Conservation (phyloP, 2,113 vertebrate genomes). For the Thermophis baileyi region DNA sequence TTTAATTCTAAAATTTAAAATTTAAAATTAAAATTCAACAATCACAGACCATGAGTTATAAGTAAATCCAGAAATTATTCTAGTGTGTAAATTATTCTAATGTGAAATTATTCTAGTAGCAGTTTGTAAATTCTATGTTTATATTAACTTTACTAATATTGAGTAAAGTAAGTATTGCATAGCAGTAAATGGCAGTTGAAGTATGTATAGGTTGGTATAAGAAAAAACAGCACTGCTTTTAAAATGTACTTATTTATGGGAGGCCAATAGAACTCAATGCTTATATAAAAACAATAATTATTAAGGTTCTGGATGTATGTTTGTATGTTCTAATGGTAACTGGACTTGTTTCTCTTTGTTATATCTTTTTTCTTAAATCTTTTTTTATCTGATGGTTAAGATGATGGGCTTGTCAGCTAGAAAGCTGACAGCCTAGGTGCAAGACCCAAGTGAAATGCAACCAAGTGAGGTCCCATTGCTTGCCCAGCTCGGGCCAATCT, state of each 20-base stretch:
- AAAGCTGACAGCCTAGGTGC: neutral
- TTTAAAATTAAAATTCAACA: neutral
- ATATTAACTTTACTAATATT: neutral
- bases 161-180: neutral
- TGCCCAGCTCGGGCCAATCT: neutral
- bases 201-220: neutral
- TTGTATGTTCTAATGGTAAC: neutral
- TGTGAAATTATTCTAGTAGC: neutral
- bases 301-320: neutral
- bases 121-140: neutral
- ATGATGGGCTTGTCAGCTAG: neutral
- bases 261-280: neutral
- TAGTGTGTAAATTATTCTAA: neutral
- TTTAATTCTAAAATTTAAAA: neutral
- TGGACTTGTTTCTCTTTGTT: neutral
- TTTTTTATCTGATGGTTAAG: neutral
- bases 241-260: neutral
- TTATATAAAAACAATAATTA: neutral
- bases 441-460: neutral
- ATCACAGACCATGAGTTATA: neutral
- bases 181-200: neutral
- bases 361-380: neutral
- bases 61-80: neutral
- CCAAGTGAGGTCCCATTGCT: neutral
- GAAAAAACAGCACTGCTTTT: neutral